These are phyloP conservation scores for Polymixis flavicincta DNA, from an alignment of 2,888 invertebrate species.

Conservation along the genomic window DNA sequence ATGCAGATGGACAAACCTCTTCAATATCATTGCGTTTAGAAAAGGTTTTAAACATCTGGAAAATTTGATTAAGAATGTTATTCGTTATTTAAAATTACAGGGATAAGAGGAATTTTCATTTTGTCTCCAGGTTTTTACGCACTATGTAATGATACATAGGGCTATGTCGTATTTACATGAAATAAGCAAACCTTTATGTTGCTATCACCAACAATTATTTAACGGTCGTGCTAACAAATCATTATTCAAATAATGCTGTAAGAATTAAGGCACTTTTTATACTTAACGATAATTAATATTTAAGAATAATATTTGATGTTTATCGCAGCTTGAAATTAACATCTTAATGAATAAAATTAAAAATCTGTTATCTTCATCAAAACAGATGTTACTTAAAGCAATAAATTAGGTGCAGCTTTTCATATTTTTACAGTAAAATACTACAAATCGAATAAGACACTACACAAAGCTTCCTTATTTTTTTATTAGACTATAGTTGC, in stretches of 20 bases:
- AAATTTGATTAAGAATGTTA: too few relatives aligned
- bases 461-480: neutral
- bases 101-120: too few relatives aligned
- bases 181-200: too few relatives aligned
- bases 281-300: neutral
- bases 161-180: too few relatives aligned
- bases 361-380: neutral
- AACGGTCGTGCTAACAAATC: neutral
- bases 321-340: neutral
- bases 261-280: neutral
- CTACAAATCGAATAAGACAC: neutral
- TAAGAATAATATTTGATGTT: neutral
- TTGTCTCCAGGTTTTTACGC: too few relatives aligned
- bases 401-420: neutral
- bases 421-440: neutral
- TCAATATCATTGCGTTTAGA: conserved; percentile 14
- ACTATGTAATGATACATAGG: too few relatives aligned
- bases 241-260: neutral
- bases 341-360: neutral
- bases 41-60: too few relatives aligned
- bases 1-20: conserved; percentile 21
- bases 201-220: neutral
- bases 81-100: too few relatives aligned
- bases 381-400: neutral
- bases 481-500: too few relatives aligned